Evolutionary conservation across 2,888 invertebrate species (phyloP), one percentile per base, ranked within the genome.

Genomic region (Sphinx pinastri): DNA sequence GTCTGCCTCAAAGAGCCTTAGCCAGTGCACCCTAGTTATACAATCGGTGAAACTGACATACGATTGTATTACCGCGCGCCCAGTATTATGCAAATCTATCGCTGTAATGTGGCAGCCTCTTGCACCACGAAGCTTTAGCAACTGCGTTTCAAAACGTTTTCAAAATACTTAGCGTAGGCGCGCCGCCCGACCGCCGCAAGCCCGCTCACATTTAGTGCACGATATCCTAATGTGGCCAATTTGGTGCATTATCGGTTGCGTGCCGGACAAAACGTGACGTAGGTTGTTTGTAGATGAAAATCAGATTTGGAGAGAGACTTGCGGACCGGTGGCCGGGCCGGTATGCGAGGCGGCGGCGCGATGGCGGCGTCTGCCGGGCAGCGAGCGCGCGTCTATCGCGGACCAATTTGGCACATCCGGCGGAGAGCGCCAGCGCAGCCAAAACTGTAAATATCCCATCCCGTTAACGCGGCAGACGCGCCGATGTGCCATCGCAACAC

Each of bases 391-490:
- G 90, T 90, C 91, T 88, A 88, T 86, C 88, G 87, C 88, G 87
- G 82, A 91, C 90, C 84, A 85, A 92, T 93, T 94, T 93, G 93
- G 93, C 93, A 93, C 93, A 93, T 93, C 93, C 93, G 93, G 90
- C 82, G 84, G 80, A 85, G 87, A 85, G 83, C 87, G 91, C 87
- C 89, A 87, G 82, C 84, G 85, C 86, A 80, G 79, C 75, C 83
- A 83, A 76, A 77, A 82, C 88, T 86, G 88, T 90, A 93, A 93
- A 93, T 93, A 93, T 88, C 84, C 83, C 86, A 82, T 85, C 83
- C 84, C 83, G 84, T 85, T 86, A 86, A 81, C 77, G 78, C 79
- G 77, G 76, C 78, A 81, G 76, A 79, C 80, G 78, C 79, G 81
- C 82, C 75, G 86, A 85, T 81, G 76, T 76, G 77, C 75, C 73